phyloP scores from a whole-genome alignment of 2,888 invertebrate genomes.

The Chymomyza fuscimana region DNA sequence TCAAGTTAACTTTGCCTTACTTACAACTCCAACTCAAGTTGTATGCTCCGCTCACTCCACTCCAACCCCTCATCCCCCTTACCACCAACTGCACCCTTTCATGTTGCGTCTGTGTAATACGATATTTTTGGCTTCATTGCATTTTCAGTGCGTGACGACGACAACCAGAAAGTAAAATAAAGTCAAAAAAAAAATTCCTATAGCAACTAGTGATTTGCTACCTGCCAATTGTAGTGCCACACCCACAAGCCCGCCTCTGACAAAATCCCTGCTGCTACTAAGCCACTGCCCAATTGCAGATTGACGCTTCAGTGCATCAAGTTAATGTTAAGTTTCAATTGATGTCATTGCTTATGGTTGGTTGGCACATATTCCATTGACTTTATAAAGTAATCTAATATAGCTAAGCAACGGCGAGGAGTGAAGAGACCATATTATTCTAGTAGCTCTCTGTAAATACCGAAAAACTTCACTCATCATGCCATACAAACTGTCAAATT shows the following conservation, averaged over 20 bases:
- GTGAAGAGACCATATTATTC: not conserved
- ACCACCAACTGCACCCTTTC: not conserved
- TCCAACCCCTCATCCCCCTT: not conserved
- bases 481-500: conserved; percentile 36
- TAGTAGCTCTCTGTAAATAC: not conserved
- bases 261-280: not conserved
- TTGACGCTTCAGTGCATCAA: not conserved
- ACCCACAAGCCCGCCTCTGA: not conserved
- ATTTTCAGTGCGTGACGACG: conserved; percentile 33
- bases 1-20: conserved; percentile 30
- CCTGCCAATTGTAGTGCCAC: not conserved
- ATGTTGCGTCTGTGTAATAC: conserved; percentile 47
- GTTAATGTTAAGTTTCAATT: conserved; percentile 45
- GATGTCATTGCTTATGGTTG: conserved; percentile 27
- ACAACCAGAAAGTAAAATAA: conserved; percentile 5
- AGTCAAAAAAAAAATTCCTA: conserved; percentile 36
- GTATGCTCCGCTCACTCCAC: not conserved
- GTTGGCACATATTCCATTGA: not conserved
- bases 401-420: not conserved
- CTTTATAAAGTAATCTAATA: conserved; percentile 10
- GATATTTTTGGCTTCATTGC: conserved; percentile 71
- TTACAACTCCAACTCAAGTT: not conserved
- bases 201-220: conserved; percentile 52
- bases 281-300: not conserved
- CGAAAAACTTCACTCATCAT: not conserved